These are phyloP conservation scores for Drosophila pruinosa DNA, from an alignment of 1,140 invertebrate species.

Conservation along the genomic window DNA sequence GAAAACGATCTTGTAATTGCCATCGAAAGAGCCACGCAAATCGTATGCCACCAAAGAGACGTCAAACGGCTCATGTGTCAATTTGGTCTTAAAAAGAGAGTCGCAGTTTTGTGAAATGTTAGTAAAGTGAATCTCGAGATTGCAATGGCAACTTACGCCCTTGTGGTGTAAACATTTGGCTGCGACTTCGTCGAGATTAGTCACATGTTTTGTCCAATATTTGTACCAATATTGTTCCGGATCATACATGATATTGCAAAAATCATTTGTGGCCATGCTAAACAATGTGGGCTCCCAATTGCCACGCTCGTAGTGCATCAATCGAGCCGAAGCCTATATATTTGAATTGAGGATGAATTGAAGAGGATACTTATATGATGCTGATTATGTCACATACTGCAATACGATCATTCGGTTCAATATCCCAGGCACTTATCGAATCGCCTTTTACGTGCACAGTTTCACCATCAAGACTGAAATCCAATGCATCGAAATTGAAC, in stretches of 20 bases:
- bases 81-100: conserved; percentile 9
- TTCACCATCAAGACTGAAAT: conserved; percentile 3
- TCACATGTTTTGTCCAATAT: conserved; percentile 28
- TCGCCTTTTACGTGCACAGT: conserved; percentile 32
- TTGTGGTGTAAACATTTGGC: conserved; percentile 18
- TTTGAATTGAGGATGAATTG: neutral
- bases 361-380: neutral
- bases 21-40: conserved; percentile 28
- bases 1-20: conserved; percentile 57
- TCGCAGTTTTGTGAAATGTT: neutral
- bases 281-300: conserved; percentile 59
- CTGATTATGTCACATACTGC: conserved; percentile 27
- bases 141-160: conserved; percentile 49
- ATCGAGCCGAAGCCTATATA: neutral
- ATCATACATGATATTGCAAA: conserved; percentile 56
- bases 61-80: conserved; percentile 53
- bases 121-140: neutral
- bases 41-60: conserved; percentile 28
- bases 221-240: conserved; percentile 59
- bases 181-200: conserved; percentile 3
- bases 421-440: conserved; percentile 29
- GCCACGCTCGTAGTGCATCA: conserved; percentile 43
- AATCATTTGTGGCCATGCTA: conserved; percentile 28
- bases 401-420: conserved; percentile 51
- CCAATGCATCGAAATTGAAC: conserved; percentile 11